Percentiles rank a stretch among this genome's conserved stretches.
Evolutionary conservation across 2,113 vertebrate genomes (phyloP).

Genomic region (Malurus cyaneus): DNA sequence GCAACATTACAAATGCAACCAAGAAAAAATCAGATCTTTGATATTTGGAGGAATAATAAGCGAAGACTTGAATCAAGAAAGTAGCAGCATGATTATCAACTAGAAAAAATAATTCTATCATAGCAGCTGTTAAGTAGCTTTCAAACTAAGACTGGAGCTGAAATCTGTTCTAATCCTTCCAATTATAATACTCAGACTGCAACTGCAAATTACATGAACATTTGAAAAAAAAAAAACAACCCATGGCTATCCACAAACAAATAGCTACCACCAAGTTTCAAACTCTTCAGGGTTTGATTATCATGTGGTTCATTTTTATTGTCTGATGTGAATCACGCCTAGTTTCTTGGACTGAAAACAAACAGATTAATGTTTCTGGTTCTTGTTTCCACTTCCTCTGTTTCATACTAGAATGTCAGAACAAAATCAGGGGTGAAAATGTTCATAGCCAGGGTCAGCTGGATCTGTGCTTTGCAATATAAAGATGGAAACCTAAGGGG

Average conservation of each 20-base stretch:
- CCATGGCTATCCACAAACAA: accelerated
- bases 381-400: background rate
- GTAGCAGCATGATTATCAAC: background rate
- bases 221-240: background rate
- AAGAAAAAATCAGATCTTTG: slow-evolving; percentile 22
- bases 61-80: background rate
- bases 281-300: background rate
- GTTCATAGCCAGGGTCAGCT: background rate
- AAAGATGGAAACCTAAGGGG: background rate
- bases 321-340: background rate
- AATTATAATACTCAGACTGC: background rate
- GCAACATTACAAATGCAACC: background rate
- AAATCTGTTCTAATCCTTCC: background rate
- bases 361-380: background rate
- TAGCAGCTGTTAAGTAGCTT: background rate
- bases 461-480: background rate
- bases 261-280: background rate
- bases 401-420: background rate
- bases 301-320: background rate
- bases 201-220: background rate
- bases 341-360: background rate
- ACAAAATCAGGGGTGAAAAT: background rate
- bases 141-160: background rate
- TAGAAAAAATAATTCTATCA: background rate
- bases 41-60: background rate